These are phyloP conservation scores for Cochlearius cochlearius DNA, from an alignment of 2,113 vertebrate species.

Conservation along the genomic window DNA sequence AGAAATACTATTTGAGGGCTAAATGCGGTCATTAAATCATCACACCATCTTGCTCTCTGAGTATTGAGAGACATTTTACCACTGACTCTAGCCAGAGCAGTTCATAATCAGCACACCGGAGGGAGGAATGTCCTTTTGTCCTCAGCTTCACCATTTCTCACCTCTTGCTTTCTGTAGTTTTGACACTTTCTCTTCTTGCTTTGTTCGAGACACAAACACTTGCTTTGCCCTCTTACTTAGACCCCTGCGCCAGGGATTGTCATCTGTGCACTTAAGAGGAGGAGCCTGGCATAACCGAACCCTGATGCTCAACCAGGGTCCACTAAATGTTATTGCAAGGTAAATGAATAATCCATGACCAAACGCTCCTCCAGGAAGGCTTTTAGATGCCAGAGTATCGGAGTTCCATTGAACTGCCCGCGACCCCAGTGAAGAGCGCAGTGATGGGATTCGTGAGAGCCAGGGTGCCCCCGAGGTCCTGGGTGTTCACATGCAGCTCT, in stretches of 20 bases:
- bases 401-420: neutral
- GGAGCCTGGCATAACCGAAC: neutral
- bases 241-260: accelerated
- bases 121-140: neutral
- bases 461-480: accelerated
- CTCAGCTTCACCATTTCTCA: neutral
- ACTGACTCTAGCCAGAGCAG: neutral
- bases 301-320: neutral
- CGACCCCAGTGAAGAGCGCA: neutral
- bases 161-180: neutral
- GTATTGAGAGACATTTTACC: neutral
- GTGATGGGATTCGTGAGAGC: neutral
- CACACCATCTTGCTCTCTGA: neutral
- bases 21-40: neutral
- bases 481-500: accelerated
- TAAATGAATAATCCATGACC: neutral
- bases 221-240: neutral
- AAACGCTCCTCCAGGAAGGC: neutral
- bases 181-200: neutral
- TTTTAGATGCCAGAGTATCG: neutral
- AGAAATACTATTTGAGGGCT: neutral
- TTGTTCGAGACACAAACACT: neutral
- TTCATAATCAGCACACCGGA: neutral
- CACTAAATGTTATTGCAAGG: neutral
- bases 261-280: neutral